phyloP scores from a whole-genome alignment of 1,140 invertebrate species.

The Micrasema minimum region DNA sequence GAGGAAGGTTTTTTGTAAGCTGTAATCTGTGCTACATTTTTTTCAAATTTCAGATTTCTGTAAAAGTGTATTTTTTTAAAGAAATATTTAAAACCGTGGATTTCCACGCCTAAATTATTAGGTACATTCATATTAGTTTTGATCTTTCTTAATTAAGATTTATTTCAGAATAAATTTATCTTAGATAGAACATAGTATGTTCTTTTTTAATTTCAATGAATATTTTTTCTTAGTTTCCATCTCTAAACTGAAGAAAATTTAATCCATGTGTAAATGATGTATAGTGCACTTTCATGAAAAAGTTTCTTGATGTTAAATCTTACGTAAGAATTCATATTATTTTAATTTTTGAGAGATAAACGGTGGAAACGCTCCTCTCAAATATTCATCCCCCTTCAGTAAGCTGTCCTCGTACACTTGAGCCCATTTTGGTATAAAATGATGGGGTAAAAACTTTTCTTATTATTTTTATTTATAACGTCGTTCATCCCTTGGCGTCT shows the following conservation, averaged over 20 bases:
- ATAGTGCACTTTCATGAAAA: too few relatives aligned
- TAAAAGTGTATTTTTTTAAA: too few relatives aligned
- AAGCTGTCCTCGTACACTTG: constrained; percentile 9
- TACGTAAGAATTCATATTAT: background rate
- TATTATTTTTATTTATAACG: constrained; percentile 52
- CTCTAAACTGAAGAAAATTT: too few relatives aligned
- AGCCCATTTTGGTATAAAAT: constrained; percentile 16
- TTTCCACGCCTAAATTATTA: too few relatives aligned
- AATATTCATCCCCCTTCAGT: constrained; percentile 7
- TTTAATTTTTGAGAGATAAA: constrained; percentile 25
- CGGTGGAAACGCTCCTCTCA: background rate
- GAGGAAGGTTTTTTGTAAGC: constrained; percentile 17
- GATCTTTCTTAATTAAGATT: too few relatives aligned
- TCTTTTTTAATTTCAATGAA: too few relatives aligned
- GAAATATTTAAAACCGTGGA: too few relatives aligned
- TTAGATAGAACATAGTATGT: too few relatives aligned
- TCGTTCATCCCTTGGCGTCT: constrained; percentile 46
- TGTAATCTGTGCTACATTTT: constrained; percentile 11
- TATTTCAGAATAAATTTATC: too few relatives aligned
- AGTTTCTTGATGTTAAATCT: constrained; percentile 8
- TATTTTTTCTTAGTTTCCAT: too few relatives aligned
- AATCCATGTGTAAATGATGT: too few relatives aligned
- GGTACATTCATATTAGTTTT: too few relatives aligned
- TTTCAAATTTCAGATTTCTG: background rate
- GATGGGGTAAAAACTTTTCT: constrained; percentile 47